Base-by-base conservation (phyloP, 2,113 vertebrate species). In the Ursus arctos region DNA sequence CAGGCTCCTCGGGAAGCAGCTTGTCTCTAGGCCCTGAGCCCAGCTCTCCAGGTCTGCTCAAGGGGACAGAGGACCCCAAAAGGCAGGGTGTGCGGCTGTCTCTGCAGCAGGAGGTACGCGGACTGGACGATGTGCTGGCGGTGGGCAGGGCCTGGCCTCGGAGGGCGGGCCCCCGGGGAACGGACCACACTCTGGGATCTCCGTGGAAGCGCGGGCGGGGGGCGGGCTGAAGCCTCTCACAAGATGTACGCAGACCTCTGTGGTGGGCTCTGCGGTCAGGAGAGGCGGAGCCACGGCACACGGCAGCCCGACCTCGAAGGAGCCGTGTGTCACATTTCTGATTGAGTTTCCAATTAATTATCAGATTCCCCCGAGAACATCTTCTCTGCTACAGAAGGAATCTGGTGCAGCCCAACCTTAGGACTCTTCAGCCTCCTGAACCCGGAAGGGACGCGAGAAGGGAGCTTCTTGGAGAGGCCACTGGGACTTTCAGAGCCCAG, bases 191-290 rank as follows among this genome's bases (percentile, higher is more conserved):
- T n/a, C 10, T 0, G 28, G n/a, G 18, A 1, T 63, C 55, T 84
- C 24, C 3, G 2, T 1, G 43, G 43, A 57, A 28, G 74, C 7
- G 1, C 7, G 1, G 14, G 10, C 22, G 33, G 14, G 14, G 16
- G n/a, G 22, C 6, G 16, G 33, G 57, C 26, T 0, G 2, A 21
- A 43, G 21, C 36, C 65, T 88, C 53, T 4, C 2, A 9, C 1
- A 31, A 33, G 33, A 12, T n/a, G 12, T 7, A 33, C 1, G 9
- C 33, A 36, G 86, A 43, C 10, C 33, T 8, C 51, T 21, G 13
- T 36, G 74, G 84, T 19, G 55, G 21, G 55, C 55, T 33, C 61
- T 12, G 13, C 2, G 61, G 61, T 43, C 43, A 43, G 43, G 88
- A 87, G 74, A 61, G 53, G 14, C 0, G 3, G 15, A 3, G 65